phyloP scores from a whole-genome alignment of 2,888 invertebrate species.

The Drosophila peninsularis region DNA sequence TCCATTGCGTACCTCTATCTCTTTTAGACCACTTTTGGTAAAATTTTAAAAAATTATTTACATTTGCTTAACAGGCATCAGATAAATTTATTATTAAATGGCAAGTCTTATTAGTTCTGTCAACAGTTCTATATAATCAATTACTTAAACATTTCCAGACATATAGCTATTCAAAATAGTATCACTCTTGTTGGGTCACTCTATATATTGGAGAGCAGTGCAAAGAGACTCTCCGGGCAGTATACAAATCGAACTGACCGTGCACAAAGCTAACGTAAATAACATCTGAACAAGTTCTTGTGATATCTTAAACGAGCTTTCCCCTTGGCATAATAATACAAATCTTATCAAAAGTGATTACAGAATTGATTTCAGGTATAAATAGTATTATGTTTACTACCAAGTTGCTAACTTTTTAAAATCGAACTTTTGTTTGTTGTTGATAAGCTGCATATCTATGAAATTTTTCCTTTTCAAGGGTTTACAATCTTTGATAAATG shows the following conservation, averaged over 20 bases:
- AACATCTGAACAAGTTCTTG: not conserved
- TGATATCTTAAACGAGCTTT: not conserved
- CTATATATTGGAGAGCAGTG: not conserved
- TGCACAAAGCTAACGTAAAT: not conserved
- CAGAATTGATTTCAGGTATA: not conserved
- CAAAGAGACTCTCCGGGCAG: not conserved
- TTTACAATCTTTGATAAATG: constrained; percentile 2
- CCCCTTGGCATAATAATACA: not conserved
- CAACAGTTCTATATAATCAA: not conserved
- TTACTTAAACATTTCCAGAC: too few relatives aligned
- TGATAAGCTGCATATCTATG: constrained; percentile 1
- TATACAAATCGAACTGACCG: not conserved
- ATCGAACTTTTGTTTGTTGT: not conserved
- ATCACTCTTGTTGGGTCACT: not conserved
- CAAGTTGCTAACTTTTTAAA: not conserved
- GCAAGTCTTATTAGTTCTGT: not conserved
- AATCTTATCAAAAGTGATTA: not conserved
- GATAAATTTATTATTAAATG: not conserved
- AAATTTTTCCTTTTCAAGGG: not conserved
- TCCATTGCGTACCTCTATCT: too few relatives aligned
- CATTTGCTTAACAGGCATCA: not conserved
- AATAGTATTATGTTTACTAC: not conserved
- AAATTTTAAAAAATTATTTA: not conserved
- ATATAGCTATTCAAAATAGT: not conserved
- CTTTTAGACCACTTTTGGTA: too few relatives aligned